These are phyloP conservation scores for Lapara coniferarum DNA, from an alignment of 2,888 invertebrate genomes.

Conservation along the genomic window DNA sequence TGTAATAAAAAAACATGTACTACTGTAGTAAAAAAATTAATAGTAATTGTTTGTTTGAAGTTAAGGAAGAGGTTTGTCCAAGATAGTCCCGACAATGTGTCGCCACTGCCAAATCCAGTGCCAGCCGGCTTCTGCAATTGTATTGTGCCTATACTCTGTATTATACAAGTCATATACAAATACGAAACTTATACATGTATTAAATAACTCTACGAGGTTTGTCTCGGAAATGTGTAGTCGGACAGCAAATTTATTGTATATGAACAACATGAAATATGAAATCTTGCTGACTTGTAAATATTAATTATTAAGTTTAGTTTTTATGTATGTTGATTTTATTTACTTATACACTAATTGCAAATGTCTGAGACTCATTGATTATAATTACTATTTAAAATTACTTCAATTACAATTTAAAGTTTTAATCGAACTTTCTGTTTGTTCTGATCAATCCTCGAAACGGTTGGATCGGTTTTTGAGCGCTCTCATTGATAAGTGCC, in stretches of 20 bases:
- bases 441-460: too few relatives aligned
- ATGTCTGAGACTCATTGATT: too few relatives aligned
- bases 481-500: too few relatives aligned
- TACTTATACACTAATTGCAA: too few relatives aligned
- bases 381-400: too few relatives aligned
- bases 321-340: too few relatives aligned
- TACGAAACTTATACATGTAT: conserved; percentile 31
- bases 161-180: conserved; percentile 41
- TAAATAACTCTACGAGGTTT: conserved; percentile 26
- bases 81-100: conserved; percentile 63
- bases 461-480: too few relatives aligned
- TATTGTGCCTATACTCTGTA: conserved; percentile 40
- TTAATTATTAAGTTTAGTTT: not conserved
- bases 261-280: conserved; percentile 4
- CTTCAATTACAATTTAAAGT: too few relatives aligned
- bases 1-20: not conserved
- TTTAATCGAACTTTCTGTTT: too few relatives aligned
- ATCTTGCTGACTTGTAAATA: not conserved
- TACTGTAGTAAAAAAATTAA: conserved; percentile 32
- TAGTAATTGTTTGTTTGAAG: conserved; percentile 47
- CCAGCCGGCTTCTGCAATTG: conserved; percentile 57
- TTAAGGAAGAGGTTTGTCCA: conserved; percentile 53
- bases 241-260: conserved; percentile 21
- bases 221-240: conserved; percentile 7
- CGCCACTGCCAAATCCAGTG: conserved; percentile 61